These are phyloP conservation scores for Ichneumoninae sp. DNA, from an alignment of 2,888 invertebrate genomes.

Conservation along the genomic window DNA sequence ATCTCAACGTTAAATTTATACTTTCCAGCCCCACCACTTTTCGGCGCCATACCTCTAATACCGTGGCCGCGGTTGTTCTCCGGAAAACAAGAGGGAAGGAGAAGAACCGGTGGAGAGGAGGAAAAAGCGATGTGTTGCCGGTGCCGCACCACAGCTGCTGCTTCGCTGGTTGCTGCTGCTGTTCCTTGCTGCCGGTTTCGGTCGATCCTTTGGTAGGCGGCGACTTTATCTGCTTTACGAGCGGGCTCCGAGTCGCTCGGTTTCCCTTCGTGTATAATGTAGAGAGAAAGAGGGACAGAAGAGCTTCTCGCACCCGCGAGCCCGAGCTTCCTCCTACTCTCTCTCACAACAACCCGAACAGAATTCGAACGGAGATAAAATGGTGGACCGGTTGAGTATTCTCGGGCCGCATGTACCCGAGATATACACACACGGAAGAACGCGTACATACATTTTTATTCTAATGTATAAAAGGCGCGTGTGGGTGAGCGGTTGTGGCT, in stretches of 20 bases:
- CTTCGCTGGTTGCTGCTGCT: slow-evolving; percentile 76
- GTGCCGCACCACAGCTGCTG: slow-evolving; percentile 69
- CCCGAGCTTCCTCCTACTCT: slow-evolving; percentile 39
- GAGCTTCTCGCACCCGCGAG: slow-evolving; percentile 56
- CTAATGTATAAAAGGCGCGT: slow-evolving; percentile 41
- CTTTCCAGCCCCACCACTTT: slow-evolving; percentile 78
- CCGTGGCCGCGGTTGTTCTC: slow-evolving; percentile 67
- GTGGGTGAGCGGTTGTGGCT: slow-evolving; percentile 46
- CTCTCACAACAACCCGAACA: slow-evolving; percentile 63
- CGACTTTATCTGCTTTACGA: slow-evolving; percentile 84
- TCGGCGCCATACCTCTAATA: slow-evolving; percentile 79
- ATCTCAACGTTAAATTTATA: slow-evolving; percentile 81
- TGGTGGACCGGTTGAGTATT: slow-evolving; percentile 72
- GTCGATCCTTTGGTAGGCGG: slow-evolving; percentile 83
- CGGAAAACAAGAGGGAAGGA: slow-evolving; percentile 6
- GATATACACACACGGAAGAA: not conserved
- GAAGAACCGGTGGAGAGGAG: not conserved
- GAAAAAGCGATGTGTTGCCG: slow-evolving; percentile 41
- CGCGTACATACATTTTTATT: slow-evolving; percentile 18
- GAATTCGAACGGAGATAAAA: slow-evolving; percentile 74
- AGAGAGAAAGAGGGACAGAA: slow-evolving; percentile 60
- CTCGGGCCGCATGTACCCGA: slow-evolving; percentile 23
- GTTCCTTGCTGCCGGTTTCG: slow-evolving; percentile 75
- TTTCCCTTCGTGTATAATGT: slow-evolving; percentile 75
- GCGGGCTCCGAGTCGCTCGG: slow-evolving; percentile 77